Base-by-base conservation (phyloP, 2,797 vertebrate genomes). In the Tapera naevia region DNA sequence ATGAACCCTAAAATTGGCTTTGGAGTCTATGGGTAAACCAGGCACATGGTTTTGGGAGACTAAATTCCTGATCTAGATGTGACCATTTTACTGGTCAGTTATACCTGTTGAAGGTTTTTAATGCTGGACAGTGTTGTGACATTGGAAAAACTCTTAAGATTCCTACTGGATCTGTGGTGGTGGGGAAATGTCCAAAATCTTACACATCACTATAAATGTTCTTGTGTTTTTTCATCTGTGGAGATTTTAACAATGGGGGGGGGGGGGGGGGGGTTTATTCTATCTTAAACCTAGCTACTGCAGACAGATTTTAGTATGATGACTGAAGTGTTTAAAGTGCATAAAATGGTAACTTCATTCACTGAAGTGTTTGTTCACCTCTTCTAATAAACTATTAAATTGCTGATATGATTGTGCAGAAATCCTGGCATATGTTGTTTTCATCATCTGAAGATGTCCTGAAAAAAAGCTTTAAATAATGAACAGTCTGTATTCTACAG, bases 71-170 rank as follows among this genome's bases (percentile, higher is more conserved):
- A 17, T 28, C 16, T 37, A 61, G 53, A 7, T n/a, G 27, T 18
- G 25, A 48, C 9, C 35, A 0, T 58, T 51, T 43, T 27, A 8
- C 3, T n/a, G 50, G 54, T 1, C 1, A 87, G 7, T 11, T 32
- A 3, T 41, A 17, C 46, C 17, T 57, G 57, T n/a, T 46, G 23
- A 24, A 66, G 25, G 13, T 30, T 58, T 88, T 70, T 78, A 12
- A 12, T 94, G 48, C 7, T 33, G 33, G 13, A 43, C 30, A 73
- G 19, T 23, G 19, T 57, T 12, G 5, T 57, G 37, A 62, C 76
- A 11, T 43, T 67, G 32, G 48, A 76, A 72, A 69, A 56, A 27
- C 28, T 83, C 8, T 0, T 54, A 37, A 79, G 11, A 61, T 67
- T 61, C 71, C 46, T 24, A 17, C 13, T 80, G 60, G 21, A 3